Percentiles rank a stretch among this genome's conserved stretches.
Conservation (phyloP, 2,888 invertebrate genomes). For the Scaptomyza flava region DNA sequence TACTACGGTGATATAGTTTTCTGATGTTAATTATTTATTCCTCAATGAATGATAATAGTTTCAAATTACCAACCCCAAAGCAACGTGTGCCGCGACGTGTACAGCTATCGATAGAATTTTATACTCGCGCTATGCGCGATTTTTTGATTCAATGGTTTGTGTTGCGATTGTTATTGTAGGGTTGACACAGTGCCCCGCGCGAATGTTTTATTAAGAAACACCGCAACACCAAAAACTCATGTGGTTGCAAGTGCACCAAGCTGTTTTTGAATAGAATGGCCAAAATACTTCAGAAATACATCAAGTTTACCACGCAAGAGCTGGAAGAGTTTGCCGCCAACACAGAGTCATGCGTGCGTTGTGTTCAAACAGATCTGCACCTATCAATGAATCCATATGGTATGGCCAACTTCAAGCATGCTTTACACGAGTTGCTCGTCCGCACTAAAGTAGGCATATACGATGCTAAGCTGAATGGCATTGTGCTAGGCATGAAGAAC, state of each 20-base stretch:
- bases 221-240: conserved; percentile 50
- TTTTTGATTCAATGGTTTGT: conserved; percentile 13
- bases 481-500: conserved; percentile 87
- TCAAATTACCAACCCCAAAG: conserved; percentile 27
- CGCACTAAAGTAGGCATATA: conserved; percentile 85
- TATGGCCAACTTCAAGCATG: conserved; percentile 84
- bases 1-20: background rate
- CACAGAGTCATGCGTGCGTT: conserved; percentile 85
- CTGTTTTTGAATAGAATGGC: conserved; percentile 65
- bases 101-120: conserved; percentile 12
- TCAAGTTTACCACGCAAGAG: conserved; percentile 84
- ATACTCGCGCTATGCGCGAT: background rate
- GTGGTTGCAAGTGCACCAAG: conserved; percentile 38
- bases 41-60: conserved; percentile 5
- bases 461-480: conserved; percentile 86
- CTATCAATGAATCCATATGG: conserved; percentile 86
- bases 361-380: conserved; percentile 85
- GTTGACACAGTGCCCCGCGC: conserved; percentile 17
- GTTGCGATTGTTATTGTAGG: conserved; percentile 9
- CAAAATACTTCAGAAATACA: conserved; percentile 80
- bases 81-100: conserved; percentile 6
- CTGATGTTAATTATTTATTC: conserved; percentile 11
- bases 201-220: conserved; percentile 25
- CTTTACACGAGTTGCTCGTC: conserved; percentile 84
- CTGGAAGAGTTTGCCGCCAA: conserved; percentile 85